Evolutionary conservation across 2,113 vertebrate species (phyloP), one percentile per base, ranked within the genome.

Genomic region (Oenanthe oenanthe): DNA sequence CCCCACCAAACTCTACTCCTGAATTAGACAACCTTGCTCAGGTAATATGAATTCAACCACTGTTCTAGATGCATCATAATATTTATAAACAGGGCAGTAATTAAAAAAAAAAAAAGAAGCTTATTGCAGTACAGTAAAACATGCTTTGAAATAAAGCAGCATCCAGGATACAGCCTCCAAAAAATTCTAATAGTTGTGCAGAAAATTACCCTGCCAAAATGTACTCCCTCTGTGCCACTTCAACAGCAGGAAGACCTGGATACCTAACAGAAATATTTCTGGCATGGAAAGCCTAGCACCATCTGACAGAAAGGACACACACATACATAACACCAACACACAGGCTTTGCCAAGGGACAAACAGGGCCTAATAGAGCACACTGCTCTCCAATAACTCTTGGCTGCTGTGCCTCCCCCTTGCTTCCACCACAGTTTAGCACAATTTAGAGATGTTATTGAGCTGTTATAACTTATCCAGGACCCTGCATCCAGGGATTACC

Each of bases 381-480:
- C 5, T 0, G 0, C 50, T 89, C 13, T 95, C 74, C 92, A 96
- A 17, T 31, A 85, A 79, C 57, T 89, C 78, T 66, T 93, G 87
- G 78, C 89, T 85, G 38, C 2, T 3, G 14, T 79, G 10, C 0
- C 0, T 68, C 17, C 66, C 24, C 58, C 36, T 68, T 0, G 1
- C 13, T 71, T 92, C 34, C 34, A 65, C 47, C 12, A 7, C 50
- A 92, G 85, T 80, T 70, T 92, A 89, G 29, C 8, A 73, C 22
- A 83, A 85, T 92, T 92, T 73, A 85, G 63, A 89, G 47, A 85
- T 0, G 6, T 62, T 75, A 73, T 71, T 83, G 38, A 93, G 71
- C 47, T 85, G 15, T 71, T 89, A 66, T 56, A 74, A 85, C 10
- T 77, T 93, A 70, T 32, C 43, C 63, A 80, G 51, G 13, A 76